These are phyloP conservation scores for Pardosa pseudoannulata DNA, from an alignment of 2,888 invertebrate species.

Conservation along the genomic window DNA sequence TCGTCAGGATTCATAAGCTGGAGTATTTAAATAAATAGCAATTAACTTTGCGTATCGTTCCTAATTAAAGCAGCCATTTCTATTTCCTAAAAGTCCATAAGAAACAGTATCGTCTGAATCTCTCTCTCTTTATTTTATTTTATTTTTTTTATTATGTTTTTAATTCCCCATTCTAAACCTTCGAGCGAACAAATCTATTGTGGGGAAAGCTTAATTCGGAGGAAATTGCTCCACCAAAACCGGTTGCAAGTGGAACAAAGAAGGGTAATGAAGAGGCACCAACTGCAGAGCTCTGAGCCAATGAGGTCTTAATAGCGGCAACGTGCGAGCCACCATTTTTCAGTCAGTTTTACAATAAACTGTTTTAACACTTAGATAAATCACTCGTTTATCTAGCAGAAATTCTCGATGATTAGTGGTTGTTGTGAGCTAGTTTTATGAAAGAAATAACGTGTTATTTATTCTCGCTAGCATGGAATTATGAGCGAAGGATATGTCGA, in stretches of 20 bases:
- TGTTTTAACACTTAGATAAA: not conserved
- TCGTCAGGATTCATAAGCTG: constrained; percentile 48
- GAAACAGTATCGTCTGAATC: not conserved
- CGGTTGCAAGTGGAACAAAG: constrained; percentile 36
- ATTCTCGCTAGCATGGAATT: no score
- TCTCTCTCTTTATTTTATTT: not conserved
- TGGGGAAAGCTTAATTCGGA: constrained; percentile 18
- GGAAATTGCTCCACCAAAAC: constrained; percentile 20
- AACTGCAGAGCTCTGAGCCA: not conserved
- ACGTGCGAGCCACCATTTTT: not conserved
- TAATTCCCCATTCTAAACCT: not conserved
- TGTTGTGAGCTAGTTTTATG: no score
- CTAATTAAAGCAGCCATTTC: constrained; percentile 32
- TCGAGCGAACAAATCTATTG: not conserved
- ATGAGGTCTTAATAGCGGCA: constrained; percentile 41
- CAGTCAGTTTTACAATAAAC: no score
- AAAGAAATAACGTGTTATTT: no score
- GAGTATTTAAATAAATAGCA: constrained; percentile 36
- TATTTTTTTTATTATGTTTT: no score
- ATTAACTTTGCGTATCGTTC: constrained; percentile 45
- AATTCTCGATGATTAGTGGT: no score
- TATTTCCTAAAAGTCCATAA: not conserved
- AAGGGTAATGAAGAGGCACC: constrained; percentile 33
- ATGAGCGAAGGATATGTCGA: no score
- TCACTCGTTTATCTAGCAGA: not conserved